Conservation (phyloP, 2,113 vertebrate species). For the Sporophila hypoxantha region DNA sequence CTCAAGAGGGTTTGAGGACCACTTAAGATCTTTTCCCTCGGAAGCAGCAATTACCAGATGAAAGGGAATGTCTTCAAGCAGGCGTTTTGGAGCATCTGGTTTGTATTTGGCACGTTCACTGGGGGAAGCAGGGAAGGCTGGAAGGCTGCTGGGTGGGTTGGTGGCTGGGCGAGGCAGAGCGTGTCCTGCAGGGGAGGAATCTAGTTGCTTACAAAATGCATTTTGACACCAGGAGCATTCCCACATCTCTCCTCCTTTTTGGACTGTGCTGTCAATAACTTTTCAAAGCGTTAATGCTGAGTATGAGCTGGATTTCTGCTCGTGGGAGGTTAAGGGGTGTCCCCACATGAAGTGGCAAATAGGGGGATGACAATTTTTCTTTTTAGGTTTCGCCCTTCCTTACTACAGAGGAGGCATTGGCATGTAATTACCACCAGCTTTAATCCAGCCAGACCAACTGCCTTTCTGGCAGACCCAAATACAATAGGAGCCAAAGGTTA, state of each 20-base stretch:
- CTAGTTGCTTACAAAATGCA: neutral
- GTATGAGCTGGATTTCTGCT: neutral
- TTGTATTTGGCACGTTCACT: neutral
- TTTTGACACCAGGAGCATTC: neutral
- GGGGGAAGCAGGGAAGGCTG: neutral
- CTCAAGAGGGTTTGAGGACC: neutral
- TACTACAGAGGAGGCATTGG: neutral
- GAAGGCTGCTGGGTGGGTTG: neutral
- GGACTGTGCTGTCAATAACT: neutral
- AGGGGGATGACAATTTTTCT: neutral
- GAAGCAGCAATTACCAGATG: constrained; percentile 29
- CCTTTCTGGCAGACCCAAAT: constrained; percentile 18
- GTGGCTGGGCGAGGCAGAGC: neutral
- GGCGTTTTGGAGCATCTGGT: neutral
- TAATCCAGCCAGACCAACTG: constrained; percentile 33
- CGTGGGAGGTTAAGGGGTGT: accelerated
- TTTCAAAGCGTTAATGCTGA: neutral
- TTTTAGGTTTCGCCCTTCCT: neutral
- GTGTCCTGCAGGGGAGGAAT: neutral
- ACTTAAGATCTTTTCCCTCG: neutral
- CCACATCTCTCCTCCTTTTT: neutral
- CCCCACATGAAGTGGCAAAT: accelerated
- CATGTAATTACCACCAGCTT: neutral
- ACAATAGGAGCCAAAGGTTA: constrained; percentile 45
- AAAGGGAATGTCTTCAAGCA: neutral